Percentiles rank a stretch among this genome's conserved stretches.
These are phyloP conservation scores for Drosophila nigritarsus DNA, from an alignment of 2,888 invertebrate genomes.

Conservation along the genomic window DNA sequence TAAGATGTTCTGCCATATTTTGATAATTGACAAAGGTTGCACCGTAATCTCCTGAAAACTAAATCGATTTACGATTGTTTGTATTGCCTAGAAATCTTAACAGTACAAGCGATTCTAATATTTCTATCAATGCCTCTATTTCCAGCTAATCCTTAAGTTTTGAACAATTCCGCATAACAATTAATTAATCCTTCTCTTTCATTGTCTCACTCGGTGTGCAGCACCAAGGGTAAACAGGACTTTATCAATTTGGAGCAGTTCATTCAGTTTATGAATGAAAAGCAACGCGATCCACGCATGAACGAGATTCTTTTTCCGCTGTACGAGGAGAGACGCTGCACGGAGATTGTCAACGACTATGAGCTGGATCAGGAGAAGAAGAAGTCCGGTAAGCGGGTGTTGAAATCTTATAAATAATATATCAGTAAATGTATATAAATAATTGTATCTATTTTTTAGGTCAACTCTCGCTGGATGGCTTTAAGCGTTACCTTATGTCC, in stretches of 20 bases:
- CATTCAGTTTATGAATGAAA: conserved; percentile 97
- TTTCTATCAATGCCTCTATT: neutral
- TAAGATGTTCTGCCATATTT: neutral
- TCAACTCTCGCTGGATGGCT: conserved; percentile 96
- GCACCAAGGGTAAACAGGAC: conserved; percentile 95
- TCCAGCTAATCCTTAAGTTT: neutral
- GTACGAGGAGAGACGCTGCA: conserved; percentile 96
- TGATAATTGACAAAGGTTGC: neutral
- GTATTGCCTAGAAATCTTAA: neutral
- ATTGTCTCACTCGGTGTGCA: conserved; percentile 82
- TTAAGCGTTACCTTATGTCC: conserved; percentile 99
- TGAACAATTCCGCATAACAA: neutral
- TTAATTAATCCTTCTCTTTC: neutral
- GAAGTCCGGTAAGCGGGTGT: conserved; percentile 64
- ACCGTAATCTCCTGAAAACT: too few species aligned
- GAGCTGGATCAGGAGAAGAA: conserved; percentile 91
- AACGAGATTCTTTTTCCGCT: conserved; percentile 99
- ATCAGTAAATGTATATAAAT: neutral
- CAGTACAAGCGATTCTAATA: neutral
- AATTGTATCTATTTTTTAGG: conserved; percentile 85
- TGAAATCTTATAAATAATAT: neutral
- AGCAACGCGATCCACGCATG: conserved; percentile 98
- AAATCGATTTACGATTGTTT: neutral
- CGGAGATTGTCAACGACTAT: conserved; percentile 96
- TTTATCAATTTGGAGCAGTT: conserved; percentile 94